Percentiles rank a stretch among this genome's conserved stretches.
phyloP scores from a whole-genome alignment of 1,140 invertebrate genomes.

The Ceratitis capitata region DNA sequence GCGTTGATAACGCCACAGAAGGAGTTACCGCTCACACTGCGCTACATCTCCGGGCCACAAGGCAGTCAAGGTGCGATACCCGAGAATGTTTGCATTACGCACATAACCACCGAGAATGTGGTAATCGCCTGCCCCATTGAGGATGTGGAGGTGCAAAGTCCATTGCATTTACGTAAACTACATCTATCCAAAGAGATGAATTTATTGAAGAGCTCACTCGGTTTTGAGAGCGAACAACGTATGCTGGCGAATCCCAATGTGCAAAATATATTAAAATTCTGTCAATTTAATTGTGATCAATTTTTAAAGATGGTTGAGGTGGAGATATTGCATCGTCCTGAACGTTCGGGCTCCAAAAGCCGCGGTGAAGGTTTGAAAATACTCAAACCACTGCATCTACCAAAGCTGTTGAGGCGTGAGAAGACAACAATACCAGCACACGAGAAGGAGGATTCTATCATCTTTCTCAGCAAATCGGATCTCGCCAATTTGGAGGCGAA shows the following conservation, averaged over 20 bases:
- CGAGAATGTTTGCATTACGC: conserved; percentile 58
- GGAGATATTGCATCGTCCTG: conserved; percentile 64
- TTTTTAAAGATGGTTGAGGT: conserved; percentile 60
- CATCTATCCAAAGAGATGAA: conserved; percentile 68
- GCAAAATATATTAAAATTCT: conserved; percentile 72
- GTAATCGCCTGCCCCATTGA: conserved; percentile 62
- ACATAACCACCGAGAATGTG: conserved; percentile 59
- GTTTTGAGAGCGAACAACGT: conserved; percentile 70
- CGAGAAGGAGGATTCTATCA: conserved; percentile 72
- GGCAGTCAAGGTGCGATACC: conserved; percentile 51
- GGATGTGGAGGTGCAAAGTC: conserved; percentile 53
- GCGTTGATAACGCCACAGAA: conserved; percentile 53
- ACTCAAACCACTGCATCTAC: conserved; percentile 68
- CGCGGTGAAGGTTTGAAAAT: conserved; percentile 67
- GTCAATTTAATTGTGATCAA: conserved; percentile 69
- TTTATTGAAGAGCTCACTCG: conserved; percentile 68
- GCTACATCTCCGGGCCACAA: conserved; percentile 58
- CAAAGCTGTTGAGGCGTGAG: conserved; percentile 67
- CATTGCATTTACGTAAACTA: conserved; percentile 60
- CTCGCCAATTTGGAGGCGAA: conserved; percentile 68
- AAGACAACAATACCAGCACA: conserved; percentile 69
- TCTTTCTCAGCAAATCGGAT: conserved; percentile 72
- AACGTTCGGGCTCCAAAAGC: conserved; percentile 67
- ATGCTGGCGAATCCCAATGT: conserved; percentile 71
- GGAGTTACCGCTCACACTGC: conserved; percentile 56